Conservation (phyloP, 2,888 invertebrate genomes). For the Tetranychus truncatus region DNA sequence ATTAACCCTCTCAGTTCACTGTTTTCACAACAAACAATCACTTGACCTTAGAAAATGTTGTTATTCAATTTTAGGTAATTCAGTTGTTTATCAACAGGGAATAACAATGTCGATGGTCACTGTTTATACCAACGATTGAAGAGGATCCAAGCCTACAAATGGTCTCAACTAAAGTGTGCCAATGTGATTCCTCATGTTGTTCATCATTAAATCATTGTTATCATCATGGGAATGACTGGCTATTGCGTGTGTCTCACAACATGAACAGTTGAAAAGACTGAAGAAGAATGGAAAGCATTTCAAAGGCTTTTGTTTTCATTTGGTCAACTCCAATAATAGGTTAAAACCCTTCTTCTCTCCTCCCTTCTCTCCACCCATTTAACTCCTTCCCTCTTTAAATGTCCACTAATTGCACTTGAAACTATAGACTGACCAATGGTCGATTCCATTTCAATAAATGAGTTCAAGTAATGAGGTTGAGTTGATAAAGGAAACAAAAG, state of each 20-base stretch:
- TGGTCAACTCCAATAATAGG: not conserved
- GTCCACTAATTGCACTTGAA: conserved; percentile 1
- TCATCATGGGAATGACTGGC: no score
- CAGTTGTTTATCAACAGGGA: no score
- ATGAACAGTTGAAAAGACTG: not conserved
- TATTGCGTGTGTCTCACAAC: not conserved
- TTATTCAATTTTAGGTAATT: no score
- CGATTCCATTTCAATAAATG: not conserved
- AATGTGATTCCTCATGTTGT: no score
- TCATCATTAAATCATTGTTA: no score
- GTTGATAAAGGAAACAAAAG: not conserved
- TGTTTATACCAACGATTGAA: no score
- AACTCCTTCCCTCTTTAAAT: not conserved
- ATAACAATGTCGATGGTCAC: no score
- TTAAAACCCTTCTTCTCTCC: not conserved
- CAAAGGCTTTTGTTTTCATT: not conserved
- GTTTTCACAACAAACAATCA: no score
- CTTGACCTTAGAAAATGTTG: no score
- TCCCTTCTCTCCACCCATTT: not conserved
- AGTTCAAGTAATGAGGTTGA: not conserved
- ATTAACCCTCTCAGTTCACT: no score
- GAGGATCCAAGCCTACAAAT: no score
- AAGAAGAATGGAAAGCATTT: not conserved
- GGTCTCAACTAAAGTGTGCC: no score
- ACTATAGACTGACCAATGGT: conserved; percentile 1